phyloP scores from a whole-genome alignment of 2,888 invertebrate species.

The Tubulanus polymorphus region DNA sequence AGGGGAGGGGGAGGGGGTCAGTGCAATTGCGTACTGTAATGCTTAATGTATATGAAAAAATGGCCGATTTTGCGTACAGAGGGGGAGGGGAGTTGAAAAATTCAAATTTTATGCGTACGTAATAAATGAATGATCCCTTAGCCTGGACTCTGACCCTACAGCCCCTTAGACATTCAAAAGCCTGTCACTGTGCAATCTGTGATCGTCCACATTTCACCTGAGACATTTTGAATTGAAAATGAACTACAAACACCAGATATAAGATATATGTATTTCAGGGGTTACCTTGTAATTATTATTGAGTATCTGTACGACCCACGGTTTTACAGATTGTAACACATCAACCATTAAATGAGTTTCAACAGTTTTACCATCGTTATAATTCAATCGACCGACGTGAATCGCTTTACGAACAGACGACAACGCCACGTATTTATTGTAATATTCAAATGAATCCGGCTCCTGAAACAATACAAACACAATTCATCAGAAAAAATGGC shows the following conservation, averaged over 20 bases:
- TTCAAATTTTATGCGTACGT: no score
- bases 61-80: no score
- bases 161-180: no score
- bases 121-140: no score
- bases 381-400: constrained; percentile 78
- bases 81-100: no score
- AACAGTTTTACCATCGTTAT: constrained; percentile 59
- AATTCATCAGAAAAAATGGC: not conserved
- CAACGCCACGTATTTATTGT: constrained; percentile 38
- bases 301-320: constrained; percentile 41
- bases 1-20: no score
- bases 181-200: not conserved
- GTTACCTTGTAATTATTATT: constrained; percentile 49
- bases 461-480: constrained; percentile 22
- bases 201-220: not conserved
- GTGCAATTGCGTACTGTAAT: no score
- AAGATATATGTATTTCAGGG: no score
- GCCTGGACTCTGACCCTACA: no score
- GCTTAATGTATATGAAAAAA: no score
- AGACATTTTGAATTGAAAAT: no score
- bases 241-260: no score
- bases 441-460: constrained; percentile 35
- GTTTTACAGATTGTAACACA: constrained; percentile 69
- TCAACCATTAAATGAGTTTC: constrained; percentile 70
- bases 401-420: constrained; percentile 66